Conservation (phyloP, 53 echinoderm and acorn worm species). For the Luidia sarsii region DNA sequence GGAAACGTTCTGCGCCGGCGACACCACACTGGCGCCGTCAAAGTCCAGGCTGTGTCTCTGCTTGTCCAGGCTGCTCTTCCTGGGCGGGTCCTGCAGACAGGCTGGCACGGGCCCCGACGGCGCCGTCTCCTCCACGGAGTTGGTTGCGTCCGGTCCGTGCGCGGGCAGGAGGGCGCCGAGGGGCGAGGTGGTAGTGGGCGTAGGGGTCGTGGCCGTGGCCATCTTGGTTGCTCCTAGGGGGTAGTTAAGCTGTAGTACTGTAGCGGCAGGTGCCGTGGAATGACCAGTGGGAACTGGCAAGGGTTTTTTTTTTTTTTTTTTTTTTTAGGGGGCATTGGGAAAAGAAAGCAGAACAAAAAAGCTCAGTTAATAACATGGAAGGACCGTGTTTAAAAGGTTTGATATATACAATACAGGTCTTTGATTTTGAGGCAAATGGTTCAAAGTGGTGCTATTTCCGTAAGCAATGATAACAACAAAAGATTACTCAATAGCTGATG, state of each 20-base stretch:
- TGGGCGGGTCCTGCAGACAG: background rate
- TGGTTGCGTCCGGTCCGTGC: slow-evolving; percentile 23
- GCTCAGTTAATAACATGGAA: too few relatives aligned
- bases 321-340: too few relatives aligned
- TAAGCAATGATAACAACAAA: too few relatives aligned
- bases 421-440: too few relatives aligned
- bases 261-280: slow-evolving; percentile 99
- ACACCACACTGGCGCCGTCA: slow-evolving; percentile 15
- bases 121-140: slow-evolving; percentile 20
- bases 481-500: too few relatives aligned
- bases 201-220: slow-evolving; percentile 36
- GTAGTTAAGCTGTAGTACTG: slow-evolving; percentile 99
- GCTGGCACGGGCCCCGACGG: background rate
- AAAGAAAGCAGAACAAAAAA: slow-evolving; percentile 1
- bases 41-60: slow-evolving; percentile 48
- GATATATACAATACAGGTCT: too few relatives aligned
- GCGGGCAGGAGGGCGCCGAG: background rate
- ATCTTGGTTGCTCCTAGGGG: slow-evolving; percentile 57
- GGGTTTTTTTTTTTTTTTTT: too few relatives aligned
- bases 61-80: slow-evolving; percentile 23
- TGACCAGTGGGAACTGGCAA: slow-evolving; percentile 96
- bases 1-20: slow-evolving; percentile 45
- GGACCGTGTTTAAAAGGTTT: too few relatives aligned
- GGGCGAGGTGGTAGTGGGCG: slow-evolving; percentile 47
- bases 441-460: too few relatives aligned